Percentiles rank a stretch among this genome's conserved stretches.
These are phyloP conservation scores for Dasysyrphus albostriatus DNA, from an alignment of 2,888 invertebrate species.

Conservation along the genomic window DNA sequence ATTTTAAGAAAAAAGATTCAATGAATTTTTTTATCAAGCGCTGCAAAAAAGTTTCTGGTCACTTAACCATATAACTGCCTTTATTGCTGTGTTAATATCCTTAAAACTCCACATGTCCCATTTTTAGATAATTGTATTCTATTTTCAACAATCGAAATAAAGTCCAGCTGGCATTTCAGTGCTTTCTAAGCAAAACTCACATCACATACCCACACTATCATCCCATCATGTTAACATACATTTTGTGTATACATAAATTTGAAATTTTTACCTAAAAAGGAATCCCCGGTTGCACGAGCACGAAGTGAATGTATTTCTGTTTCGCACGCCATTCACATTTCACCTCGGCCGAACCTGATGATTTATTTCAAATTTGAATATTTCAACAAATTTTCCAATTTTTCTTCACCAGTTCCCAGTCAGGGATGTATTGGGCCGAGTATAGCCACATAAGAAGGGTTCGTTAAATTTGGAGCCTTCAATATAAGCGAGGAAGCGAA, in stretches of 20 bases:
- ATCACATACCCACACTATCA: not conserved
- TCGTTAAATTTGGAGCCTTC: slow-evolving; percentile 18
- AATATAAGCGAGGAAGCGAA: not conserved
- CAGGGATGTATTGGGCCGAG: not conserved
- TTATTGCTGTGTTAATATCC: no score
- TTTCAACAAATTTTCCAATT: slow-evolving; percentile 73
- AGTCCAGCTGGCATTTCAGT: not conserved
- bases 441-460: slow-evolving; percentile 9
- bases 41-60: no score
- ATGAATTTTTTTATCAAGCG: no score
- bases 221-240: slow-evolving; percentile 20
- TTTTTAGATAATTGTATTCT: no score
- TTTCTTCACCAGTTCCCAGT: slow-evolving; percentile 50
- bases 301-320: slow-evolving; percentile 53
- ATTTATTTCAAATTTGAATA: slow-evolving; percentile 76
- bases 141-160: not conserved
- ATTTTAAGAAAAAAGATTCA: no score
- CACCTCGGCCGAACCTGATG: slow-evolving; percentile 66
- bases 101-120: no score
- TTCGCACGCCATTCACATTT: slow-evolving; percentile 72
- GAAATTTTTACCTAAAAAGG: slow-evolving; percentile 47
- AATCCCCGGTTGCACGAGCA: slow-evolving; percentile 37
- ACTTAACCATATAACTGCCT: no score
- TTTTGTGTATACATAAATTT: slow-evolving; percentile 47
- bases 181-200: not conserved